These are phyloP conservation scores for Polyodon spathula DNA, from an alignment of 2,113 vertebrate species.

Conservation along the genomic window DNA sequence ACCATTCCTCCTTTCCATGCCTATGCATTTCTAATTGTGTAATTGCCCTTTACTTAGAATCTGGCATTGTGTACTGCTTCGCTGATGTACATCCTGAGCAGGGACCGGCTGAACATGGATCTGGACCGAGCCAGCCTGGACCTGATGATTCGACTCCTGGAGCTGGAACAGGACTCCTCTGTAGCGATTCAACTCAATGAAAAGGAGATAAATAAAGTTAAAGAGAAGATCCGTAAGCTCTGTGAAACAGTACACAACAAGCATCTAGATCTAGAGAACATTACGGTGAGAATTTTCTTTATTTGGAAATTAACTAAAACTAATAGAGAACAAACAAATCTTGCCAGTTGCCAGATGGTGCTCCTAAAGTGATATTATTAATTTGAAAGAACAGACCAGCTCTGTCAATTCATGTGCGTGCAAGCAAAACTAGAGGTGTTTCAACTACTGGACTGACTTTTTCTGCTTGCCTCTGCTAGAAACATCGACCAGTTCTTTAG, in stretches of 20 bases:
- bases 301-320: neutral
- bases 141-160: slow-evolving; percentile 92
- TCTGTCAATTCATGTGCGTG: no score
- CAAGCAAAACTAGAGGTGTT: no score
- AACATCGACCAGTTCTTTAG: no score
- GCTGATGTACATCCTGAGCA: slow-evolving; percentile 94
- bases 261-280: slow-evolving; percentile 95
- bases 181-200: slow-evolving; percentile 77
- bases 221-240: slow-evolving; percentile 93
- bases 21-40: no score
- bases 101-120: slow-evolving; percentile 97
- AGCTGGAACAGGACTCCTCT: slow-evolving; percentile 84
- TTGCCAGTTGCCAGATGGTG: no score
- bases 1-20: no score
- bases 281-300: slow-evolving; percentile 66
- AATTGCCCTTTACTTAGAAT: slow-evolving; percentile 56
- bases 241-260: slow-evolving; percentile 98
- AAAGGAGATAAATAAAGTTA: slow-evolving; percentile 92
- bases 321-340: no score
- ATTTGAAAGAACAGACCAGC: no score
- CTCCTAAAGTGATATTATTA: no score
- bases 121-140: slow-evolving; percentile 91
- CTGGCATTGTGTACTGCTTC: slow-evolving; percentile 90
- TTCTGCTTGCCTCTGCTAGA: no score
- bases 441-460: no score